Conservation (phyloP, 2,797 vertebrate species). For the Sebastes diaconus region DNA sequence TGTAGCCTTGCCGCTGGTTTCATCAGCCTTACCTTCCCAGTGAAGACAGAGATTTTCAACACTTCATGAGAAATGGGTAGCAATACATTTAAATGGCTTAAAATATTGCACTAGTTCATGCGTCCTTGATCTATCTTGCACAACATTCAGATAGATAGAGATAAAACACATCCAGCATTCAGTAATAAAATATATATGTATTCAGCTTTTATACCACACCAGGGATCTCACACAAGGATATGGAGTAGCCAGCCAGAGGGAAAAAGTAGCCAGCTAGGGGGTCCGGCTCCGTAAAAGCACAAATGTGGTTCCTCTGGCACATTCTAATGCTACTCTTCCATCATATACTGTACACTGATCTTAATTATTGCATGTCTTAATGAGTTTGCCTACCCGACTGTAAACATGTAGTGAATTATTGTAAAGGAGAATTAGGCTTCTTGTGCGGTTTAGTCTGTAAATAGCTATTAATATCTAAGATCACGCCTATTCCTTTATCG, state of each 20-base stretch:
- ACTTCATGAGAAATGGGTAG: constrained; percentile 15
- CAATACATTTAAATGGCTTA: constrained; percentile 15
- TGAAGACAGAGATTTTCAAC: constrained; percentile 13
- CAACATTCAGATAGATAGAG: not conserved
- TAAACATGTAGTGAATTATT: not conserved
- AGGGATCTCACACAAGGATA: not conserved
- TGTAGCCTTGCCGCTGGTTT: constrained; percentile 42
- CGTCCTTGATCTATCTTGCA: constrained; percentile 21
- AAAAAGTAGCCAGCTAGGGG: too few relatives aligned
- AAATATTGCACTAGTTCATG: constrained; percentile 15
- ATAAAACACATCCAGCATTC: constrained; percentile 5
- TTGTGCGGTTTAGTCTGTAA: not conserved
- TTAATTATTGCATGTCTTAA: not conserved
- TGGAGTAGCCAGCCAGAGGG: not conserved
- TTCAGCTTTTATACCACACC: not conserved
- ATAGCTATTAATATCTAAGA: not conserved
- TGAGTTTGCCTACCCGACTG: not conserved
- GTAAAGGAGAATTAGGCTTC: not conserved
- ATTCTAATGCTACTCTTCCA: not conserved
- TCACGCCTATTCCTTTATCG: too few relatives aligned
- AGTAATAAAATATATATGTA: not conserved
- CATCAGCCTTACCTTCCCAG: constrained; percentile 40
- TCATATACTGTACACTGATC: not conserved
- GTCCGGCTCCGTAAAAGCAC: not conserved
- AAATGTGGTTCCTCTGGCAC: not conserved